These are phyloP conservation scores for Tyrannus savana DNA, from an alignment of 2,113 vertebrate species.

Conservation along the genomic window DNA sequence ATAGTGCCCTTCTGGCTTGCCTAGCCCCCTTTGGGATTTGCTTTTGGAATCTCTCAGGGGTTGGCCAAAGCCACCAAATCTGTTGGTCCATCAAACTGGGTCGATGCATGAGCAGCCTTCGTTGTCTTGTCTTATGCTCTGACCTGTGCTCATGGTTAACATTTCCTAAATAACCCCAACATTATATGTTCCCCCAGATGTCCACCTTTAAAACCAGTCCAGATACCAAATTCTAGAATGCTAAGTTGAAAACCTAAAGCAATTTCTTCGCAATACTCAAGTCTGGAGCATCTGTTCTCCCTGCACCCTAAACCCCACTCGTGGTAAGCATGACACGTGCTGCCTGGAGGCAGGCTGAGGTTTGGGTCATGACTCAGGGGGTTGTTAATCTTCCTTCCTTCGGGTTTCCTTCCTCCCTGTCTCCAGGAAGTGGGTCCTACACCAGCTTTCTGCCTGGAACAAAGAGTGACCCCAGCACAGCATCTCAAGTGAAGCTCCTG, in stretches of 20 bases:
- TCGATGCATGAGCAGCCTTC: background rate
- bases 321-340: background rate
- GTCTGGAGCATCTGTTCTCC: background rate
- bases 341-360: background rate
- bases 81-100: background rate
- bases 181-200: background rate
- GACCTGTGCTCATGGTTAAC: background rate
- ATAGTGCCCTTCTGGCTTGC: background rate
- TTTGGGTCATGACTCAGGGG: background rate
- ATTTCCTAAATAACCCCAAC: background rate
- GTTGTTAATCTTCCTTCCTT: slow-evolving; percentile 43
- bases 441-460: background rate
- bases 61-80: background rate
- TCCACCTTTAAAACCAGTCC: background rate
- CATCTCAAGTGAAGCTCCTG: background rate
- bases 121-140: background rate
- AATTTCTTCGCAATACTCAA: background rate
- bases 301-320: background rate
- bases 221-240: background rate
- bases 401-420: slow-evolving; percentile 35
- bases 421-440: background rate
- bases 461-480: fast-evolving
- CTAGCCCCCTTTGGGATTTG: background rate
- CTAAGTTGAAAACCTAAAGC: background rate
- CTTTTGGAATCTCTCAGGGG: background rate